Evolutionary conservation across 2,113 vertebrate genomes (phyloP).

Genomic region (Festucalex cinctus): DNA sequence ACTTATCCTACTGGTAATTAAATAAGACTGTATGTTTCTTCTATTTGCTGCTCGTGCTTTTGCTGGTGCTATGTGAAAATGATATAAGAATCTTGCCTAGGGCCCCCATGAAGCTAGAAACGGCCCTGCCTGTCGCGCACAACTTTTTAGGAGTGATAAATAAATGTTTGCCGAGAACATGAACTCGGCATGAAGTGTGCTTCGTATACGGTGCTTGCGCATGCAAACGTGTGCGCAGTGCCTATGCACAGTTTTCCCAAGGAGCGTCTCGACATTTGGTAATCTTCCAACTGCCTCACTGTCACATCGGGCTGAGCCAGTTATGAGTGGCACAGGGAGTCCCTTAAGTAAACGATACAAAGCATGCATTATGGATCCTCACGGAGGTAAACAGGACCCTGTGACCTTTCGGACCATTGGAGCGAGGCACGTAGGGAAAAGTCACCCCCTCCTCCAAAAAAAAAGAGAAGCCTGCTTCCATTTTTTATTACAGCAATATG

Average conservation of each 20-base stretch:
- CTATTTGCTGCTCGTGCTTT: background rate
- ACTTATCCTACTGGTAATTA: slow-evolving; percentile 8
- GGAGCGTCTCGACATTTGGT: slow-evolving; percentile 38
- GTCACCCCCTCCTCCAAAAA: slow-evolving; percentile 15
- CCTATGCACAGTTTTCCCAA: slow-evolving; percentile 30
- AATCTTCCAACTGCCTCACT: slow-evolving; percentile 38
- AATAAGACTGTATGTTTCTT: background rate
- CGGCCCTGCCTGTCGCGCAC: background rate
- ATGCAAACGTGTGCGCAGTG: slow-evolving; percentile 4
- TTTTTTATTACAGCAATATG: slow-evolving; percentile 8
- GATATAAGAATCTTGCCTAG: too few relatives aligned
- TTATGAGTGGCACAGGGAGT: slow-evolving; percentile 45
- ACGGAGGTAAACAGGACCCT: slow-evolving; percentile 61
- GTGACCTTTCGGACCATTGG: slow-evolving; percentile 51
- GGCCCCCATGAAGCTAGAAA: too few relatives aligned
- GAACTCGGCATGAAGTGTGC: slow-evolving; percentile 5
- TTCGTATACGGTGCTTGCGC: background rate
- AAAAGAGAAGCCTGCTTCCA: slow-evolving; percentile 4
- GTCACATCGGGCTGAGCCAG: slow-evolving; percentile 34
- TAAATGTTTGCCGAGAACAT: slow-evolving; percentile 13
- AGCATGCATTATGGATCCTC: slow-evolving; percentile 63
- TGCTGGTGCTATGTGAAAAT: background rate
- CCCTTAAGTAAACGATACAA: slow-evolving; percentile 58
- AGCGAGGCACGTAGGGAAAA: slow-evolving; percentile 28
- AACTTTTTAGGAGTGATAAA: slow-evolving; percentile 1